Base-by-base conservation (phyloP, 1,140 invertebrate genomes). In the Drosophila bocki region DNA sequence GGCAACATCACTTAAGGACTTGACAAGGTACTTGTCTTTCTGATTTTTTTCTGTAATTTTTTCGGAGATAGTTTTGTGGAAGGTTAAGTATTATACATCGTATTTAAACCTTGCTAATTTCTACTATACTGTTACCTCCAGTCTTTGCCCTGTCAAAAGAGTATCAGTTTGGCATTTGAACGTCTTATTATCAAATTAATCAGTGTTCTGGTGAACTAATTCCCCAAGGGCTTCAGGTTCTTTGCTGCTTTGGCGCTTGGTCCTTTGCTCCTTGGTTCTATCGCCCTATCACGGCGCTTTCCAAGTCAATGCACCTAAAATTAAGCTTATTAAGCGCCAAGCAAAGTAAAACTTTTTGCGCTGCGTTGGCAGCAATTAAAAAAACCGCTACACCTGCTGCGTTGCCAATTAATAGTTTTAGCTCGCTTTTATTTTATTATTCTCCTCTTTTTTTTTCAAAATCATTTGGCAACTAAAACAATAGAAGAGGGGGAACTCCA, bases 351-450 rank as follows among this genome's bases (percentile, higher is more conserved):
- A 83, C 69, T 72, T 84, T 87, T 65, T 57, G 39, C 74, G 65
- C 85, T 75, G 72, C 84, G 80, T 83, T 88, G 68, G 72, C 75
- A 72, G 70, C 85, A 88, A 88, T 88, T 88, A 88, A 85, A 81
- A 56, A 84, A 85, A 65, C 70, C 48, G 61, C 48, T 60, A 58
- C 69, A 80, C 54, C 64, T 62, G 63, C 71, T 75, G 54, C 70
- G 71, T 64, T 85, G 80, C 81, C 86, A 90, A 90, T 90, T 85
- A 90, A 90, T 90, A 85, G 61, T 91, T 86, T 79, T 32, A 54
- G n/a, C 33, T 61, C 13, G 57, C 19, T 26, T 56, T 39, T 56
- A 39, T 12, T 37, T 39, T 17, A 53, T 61, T 17, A 51, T 51
- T 17, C n/a, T 17, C 33, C 3, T 2, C n/a, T 47, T 41, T 54